These are phyloP conservation scores for Percopsis transmontana DNA, from an alignment of 2,113 vertebrate species.

Conservation along the genomic window DNA sequence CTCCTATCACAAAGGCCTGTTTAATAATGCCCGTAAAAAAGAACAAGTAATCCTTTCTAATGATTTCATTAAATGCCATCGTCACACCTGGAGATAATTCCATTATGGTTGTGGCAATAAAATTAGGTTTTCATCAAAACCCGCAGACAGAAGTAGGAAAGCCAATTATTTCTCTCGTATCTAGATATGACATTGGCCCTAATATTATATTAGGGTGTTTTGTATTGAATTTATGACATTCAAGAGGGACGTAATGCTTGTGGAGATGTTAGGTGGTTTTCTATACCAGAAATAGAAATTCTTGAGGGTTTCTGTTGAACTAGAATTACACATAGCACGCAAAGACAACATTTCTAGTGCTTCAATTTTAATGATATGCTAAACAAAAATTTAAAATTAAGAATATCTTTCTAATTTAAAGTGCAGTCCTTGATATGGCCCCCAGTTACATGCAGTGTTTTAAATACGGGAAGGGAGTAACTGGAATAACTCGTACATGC, in stretches of 20 bases:
- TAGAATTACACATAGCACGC: no score
- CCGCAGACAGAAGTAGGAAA: slow-evolving; percentile 69
- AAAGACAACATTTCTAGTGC: no score
- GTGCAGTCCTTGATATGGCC: no score
- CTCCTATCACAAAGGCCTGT: slow-evolving; percentile 63
- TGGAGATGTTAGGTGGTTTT: slow-evolving; percentile 19
- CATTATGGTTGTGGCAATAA: slow-evolving; percentile 81
- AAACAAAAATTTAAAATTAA: no score
- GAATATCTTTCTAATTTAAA: no score
- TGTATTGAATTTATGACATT: slow-evolving; percentile 59
- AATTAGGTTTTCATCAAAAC: slow-evolving; percentile 80
- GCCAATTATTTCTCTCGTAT: slow-evolving; percentile 76
- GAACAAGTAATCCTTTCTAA: slow-evolving; percentile 77
- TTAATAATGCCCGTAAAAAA: slow-evolving; percentile 70
- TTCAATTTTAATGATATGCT: neutral
- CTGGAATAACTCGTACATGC: neutral
- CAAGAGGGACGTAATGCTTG: slow-evolving; percentile 26
- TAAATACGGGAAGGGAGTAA: no score
- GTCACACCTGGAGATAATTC: slow-evolving; percentile 82
- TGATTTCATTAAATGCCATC: slow-evolving; percentile 80
- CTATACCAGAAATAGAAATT: slow-evolving; percentile 23
- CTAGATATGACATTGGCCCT: slow-evolving; percentile 66
- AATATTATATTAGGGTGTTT: slow-evolving; percentile 63
- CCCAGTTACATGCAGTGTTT: no score
- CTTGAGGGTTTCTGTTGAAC: slow-evolving; percentile 3